Conservation (phyloP, 2,888 invertebrate species). For the Hemicrepidius hirtus region DNA sequence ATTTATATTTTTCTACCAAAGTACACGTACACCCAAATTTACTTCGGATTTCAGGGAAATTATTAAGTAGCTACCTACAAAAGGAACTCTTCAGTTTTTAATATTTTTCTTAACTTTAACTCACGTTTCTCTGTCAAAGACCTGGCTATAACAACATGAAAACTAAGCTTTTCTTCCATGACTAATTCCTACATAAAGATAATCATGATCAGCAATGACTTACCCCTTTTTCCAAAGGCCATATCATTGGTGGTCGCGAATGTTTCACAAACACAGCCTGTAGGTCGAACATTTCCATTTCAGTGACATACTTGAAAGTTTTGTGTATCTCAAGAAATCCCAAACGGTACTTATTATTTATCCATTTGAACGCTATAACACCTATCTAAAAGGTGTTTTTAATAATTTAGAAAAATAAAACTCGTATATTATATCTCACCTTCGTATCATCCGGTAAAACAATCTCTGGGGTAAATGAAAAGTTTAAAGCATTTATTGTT, state of each 20-base stretch:
- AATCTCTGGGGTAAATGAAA: neutral
- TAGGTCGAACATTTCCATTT: slow-evolving; percentile 29
- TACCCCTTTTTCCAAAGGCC: slow-evolving; percentile 21
- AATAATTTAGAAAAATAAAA: neutral
- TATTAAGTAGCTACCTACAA: no score
- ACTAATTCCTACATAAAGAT: neutral
- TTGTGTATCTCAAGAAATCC: neutral
- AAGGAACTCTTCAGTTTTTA: no score
- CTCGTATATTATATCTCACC: neutral
- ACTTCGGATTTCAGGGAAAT: no score
- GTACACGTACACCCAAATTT: no score
- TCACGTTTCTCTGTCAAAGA: no score
- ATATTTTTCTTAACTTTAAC: no score
- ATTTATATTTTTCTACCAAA: no score
- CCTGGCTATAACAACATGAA: neutral
- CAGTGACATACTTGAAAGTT: neutral
- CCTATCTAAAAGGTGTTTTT: neutral
- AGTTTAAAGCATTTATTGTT: neutral
- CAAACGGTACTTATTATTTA: neutral
- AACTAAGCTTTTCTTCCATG: neutral
- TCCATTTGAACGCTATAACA: neutral
- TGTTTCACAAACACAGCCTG: slow-evolving; percentile 15
- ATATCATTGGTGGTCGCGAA: slow-evolving; percentile 17
- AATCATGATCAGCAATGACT: neutral
- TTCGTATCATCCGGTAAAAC: no score